phyloP scores from a whole-genome alignment of 2,797 vertebrate species.

The Crossoptilon crossoptilon region DNA sequence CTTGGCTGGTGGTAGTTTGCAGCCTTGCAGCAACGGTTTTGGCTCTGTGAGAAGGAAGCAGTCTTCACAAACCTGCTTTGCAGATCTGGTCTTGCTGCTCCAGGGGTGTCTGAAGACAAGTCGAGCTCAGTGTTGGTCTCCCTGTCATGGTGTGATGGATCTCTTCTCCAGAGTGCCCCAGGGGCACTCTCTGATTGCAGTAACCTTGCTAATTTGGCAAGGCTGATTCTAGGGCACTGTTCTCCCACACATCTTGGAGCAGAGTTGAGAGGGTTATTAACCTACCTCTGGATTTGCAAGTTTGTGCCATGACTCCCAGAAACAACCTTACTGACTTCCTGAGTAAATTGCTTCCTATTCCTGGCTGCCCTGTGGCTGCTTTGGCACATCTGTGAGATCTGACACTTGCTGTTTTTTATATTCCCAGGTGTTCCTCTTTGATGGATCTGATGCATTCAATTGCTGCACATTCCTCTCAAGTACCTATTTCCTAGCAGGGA shows the following conservation, averaged over 20 bases:
- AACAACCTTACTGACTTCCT: accelerated
- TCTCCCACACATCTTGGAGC: not conserved
- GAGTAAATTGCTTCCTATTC: not conserved
- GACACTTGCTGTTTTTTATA: not conserved
- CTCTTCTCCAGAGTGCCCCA: not conserved
- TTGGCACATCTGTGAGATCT: not conserved
- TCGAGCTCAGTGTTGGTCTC: not conserved
- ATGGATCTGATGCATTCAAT: conserved; percentile 83
- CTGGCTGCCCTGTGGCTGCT: not conserved
- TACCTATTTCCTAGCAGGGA: conserved; percentile 79
- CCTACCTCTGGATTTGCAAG: not conserved
- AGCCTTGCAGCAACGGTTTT: accelerated
- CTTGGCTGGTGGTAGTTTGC: not conserved
- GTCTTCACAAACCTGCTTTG: accelerated
- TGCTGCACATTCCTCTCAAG: conserved; percentile 83
- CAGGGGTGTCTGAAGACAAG: not conserved
- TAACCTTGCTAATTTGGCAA: not conserved
- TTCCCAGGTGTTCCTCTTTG: conserved; percentile 80
- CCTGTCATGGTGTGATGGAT: not conserved
- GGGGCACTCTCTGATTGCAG: accelerated
- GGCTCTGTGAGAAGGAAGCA: not conserved
- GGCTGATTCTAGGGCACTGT: not conserved
- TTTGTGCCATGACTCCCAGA: not conserved
- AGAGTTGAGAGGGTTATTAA: not conserved
- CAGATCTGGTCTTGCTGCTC: not conserved